phyloP scores from a whole-genome alignment of 2,113 vertebrate species.

The Copsychus sechellarum region DNA sequence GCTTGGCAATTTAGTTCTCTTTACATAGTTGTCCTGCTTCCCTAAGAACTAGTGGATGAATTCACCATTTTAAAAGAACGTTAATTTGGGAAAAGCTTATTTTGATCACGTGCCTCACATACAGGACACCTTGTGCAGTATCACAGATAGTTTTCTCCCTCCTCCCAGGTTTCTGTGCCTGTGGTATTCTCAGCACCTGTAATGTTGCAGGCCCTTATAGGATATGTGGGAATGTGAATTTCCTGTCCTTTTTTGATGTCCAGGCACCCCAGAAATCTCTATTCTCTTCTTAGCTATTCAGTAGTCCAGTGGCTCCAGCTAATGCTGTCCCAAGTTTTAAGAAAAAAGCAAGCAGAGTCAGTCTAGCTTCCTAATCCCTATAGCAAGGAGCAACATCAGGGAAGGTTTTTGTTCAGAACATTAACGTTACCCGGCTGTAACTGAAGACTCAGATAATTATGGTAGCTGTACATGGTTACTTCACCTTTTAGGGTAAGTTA shows the following conservation, averaged over 20 bases:
- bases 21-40: not conserved
- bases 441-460: not conserved
- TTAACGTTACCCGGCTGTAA: not conserved
- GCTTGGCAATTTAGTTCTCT: not conserved
- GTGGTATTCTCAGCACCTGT: not conserved
- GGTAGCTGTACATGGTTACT: not conserved
- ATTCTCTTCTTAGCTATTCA: not conserved
- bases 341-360: not conserved
- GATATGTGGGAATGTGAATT: not conserved
- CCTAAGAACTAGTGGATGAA: not conserved
- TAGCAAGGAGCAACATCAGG: not conserved
- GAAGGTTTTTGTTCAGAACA: not conserved
- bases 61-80: not conserved
- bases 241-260: not conserved
- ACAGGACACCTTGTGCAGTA: not conserved
- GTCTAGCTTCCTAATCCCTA: not conserved
- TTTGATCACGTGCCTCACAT: not conserved
- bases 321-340: not conserved
- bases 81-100: not conserved
- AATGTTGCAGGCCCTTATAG: not conserved
- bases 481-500: constrained; percentile 8
- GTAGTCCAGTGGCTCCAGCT: not conserved
- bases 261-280: not conserved
- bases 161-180: not conserved
- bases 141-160: not conserved